Base-by-base conservation (phyloP, 2,888 invertebrate genomes). In the Nemotelus nigrinus region DNA sequence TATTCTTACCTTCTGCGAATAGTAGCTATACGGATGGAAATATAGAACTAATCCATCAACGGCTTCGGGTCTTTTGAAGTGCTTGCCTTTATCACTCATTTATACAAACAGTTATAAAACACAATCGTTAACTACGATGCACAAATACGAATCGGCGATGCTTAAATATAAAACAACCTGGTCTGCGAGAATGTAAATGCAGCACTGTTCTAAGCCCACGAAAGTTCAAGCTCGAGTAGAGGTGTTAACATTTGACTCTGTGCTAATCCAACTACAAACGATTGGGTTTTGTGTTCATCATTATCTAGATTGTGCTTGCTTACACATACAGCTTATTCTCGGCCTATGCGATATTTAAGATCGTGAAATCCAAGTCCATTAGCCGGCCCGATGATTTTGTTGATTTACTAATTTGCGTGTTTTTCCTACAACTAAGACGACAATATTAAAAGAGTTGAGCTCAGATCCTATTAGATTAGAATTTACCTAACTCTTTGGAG, bases 1-100 rank as follows among this genome's bases (percentile, higher is more conserved):
- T 3, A 3, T n/a, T n/a, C 85, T 86, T 89, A 93, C 93, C 91
- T 93, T 93, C 89, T 93, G 93, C 53, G 93, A 92, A 84, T 93
- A 92, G 85, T 91, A 93, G 82, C 92, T 93, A 85, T 92, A 92
- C 80, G 91, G 91, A 86, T 92, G 92, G 83, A 91, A 91, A 84
- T 92, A 93, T 3, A 93, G 86, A 80, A 90, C 86, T 78, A 91
- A 86, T 79, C 90, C 89, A 75, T 85, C 82, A 39, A 83, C 81
- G 48, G 86, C 83, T 10, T 67, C 80, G 43, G 86, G 86, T 10
- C 84, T 84, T 80, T 84, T 83, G 68, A 87, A 86, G 58, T 83
- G 82, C 80, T 82, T 82, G 44, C 41, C 55, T 58, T 57, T 68
- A 58, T 53, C 76, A 77, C 45, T 68, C 76, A 77, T 77, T 77